phyloP scores from a whole-genome alignment of 2,888 invertebrate species.

The Sphaerophoria rueppellii region DNA sequence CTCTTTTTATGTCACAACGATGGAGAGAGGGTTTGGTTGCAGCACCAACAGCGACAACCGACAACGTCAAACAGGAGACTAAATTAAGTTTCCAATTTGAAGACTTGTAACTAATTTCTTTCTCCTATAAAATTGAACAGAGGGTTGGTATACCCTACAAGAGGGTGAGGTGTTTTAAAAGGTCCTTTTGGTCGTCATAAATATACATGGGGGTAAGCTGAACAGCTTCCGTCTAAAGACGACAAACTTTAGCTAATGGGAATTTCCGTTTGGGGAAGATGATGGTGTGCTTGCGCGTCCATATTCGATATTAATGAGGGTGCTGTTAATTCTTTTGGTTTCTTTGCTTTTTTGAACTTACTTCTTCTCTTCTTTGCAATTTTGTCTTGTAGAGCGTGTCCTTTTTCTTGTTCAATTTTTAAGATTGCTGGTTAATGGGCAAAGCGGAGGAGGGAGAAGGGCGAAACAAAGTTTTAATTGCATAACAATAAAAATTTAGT shows the following conservation, averaged over 20 bases:
- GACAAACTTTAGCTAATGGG: constrained; percentile 70
- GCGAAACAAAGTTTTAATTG: constrained; percentile 64
- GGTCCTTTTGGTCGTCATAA: constrained; percentile 24
- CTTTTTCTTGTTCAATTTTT: constrained; percentile 4
- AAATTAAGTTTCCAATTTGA: constrained; percentile 73
- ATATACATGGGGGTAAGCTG: neutral
- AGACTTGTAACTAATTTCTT: constrained; percentile 72
- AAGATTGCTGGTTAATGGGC: neutral
- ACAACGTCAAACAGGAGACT: constrained; percentile 57
- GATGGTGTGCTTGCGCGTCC: constrained; percentile 52
- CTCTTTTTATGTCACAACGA: neutral
- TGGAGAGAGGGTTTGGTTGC: neutral
- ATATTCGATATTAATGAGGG: constrained; percentile 72
- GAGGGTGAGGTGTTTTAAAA: neutral
- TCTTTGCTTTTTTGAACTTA: neutral
- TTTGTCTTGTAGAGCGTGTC: constrained; percentile 4
- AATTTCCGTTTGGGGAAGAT: constrained; percentile 57
- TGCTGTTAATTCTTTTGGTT: constrained; percentile 52
- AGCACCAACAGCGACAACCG: constrained; percentile 51
- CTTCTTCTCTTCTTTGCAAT: neutral
- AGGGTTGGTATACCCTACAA: neutral
- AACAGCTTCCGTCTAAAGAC: constrained; percentile 24
- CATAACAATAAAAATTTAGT: constrained; percentile 66
- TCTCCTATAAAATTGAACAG: neutral
- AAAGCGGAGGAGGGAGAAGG: neutral